These are phyloP conservation scores for Lutra lutra DNA, from an alignment of 2,797 vertebrate species.

Conservation along the genomic window DNA sequence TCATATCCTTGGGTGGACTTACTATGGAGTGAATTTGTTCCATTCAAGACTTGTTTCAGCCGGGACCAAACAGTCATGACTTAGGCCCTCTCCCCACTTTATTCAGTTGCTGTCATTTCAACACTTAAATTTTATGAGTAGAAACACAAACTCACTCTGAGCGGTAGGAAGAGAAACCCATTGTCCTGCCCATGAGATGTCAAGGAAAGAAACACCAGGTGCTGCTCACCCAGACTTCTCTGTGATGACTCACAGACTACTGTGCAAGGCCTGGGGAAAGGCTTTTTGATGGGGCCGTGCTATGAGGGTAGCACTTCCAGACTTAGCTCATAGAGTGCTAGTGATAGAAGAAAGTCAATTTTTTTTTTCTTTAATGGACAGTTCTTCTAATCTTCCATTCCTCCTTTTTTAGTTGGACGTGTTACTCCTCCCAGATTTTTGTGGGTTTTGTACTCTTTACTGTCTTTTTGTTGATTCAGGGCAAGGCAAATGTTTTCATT, in stretches of 20 bases:
- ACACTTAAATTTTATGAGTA: slow-evolving; percentile 15
- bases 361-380: not conserved
- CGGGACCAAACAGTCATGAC: not conserved
- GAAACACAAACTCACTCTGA: not conserved
- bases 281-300: not conserved
- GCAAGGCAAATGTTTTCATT: not conserved
- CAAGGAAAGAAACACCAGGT: not conserved
- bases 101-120: not conserved
- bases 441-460: not conserved
- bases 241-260: not conserved
- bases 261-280: not conserved
- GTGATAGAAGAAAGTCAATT: not conserved
- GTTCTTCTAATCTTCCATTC: not conserved
- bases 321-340: not conserved
- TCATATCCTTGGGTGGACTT: not conserved
- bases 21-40: not conserved
- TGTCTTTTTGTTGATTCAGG: not conserved
- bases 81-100: not conserved
- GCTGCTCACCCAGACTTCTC: not conserved
- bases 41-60: not conserved
- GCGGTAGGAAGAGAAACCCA: not conserved
- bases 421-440: not conserved
- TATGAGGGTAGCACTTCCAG: not conserved
- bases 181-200: not conserved
- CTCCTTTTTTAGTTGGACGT: not conserved